Evolutionary conservation across 1,140 invertebrate species (phyloP).

Genomic region (Zelostemma sp.): DNA sequence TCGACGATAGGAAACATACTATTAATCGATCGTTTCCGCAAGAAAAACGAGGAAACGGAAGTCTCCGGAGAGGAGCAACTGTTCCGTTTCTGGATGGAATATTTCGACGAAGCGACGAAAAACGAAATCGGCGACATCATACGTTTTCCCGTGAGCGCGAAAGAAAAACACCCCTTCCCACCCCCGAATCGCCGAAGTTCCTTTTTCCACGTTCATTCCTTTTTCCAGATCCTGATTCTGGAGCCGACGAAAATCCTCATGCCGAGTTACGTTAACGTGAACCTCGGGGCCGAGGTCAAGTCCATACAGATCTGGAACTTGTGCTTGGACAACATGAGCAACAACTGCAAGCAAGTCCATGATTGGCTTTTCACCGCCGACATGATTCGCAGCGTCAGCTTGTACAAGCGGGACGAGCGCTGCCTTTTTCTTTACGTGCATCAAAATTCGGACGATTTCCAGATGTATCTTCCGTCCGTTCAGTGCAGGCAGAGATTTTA

Average conservation of each 20-base stretch:
- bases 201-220: neutral
- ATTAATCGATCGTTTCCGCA: constrained; percentile 93
- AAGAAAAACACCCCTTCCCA: no score
- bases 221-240: constrained; percentile 82
- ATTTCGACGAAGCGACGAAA: constrained; percentile 95
- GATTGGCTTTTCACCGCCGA: constrained; percentile 94
- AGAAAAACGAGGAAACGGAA: constrained; percentile 79
- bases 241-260: constrained; percentile 94
- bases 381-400: constrained; percentile 93
- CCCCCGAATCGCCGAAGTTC: no score
- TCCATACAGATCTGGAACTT: constrained; percentile 90
- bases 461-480: constrained; percentile 96
- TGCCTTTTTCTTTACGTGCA: constrained; percentile 98
- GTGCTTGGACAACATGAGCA: constrained; percentile 82
- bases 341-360: constrained; percentile 86
- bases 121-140: constrained; percentile 83
- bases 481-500: constrained; percentile 85
- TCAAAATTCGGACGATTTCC: constrained; percentile 98
- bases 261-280: constrained; percentile 95
- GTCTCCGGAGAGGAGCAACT: constrained; percentile 85
- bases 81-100: constrained; percentile 99
- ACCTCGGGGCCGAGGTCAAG: constrained; percentile 92
- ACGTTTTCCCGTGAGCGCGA: constrained; percentile 91
- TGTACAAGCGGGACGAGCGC: constrained; percentile 96
- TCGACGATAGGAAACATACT: constrained; percentile 98